Conservation (phyloP, 30 jellyfish, hydroid and myxozoan species). For the Aurelia sp. region DNA sequence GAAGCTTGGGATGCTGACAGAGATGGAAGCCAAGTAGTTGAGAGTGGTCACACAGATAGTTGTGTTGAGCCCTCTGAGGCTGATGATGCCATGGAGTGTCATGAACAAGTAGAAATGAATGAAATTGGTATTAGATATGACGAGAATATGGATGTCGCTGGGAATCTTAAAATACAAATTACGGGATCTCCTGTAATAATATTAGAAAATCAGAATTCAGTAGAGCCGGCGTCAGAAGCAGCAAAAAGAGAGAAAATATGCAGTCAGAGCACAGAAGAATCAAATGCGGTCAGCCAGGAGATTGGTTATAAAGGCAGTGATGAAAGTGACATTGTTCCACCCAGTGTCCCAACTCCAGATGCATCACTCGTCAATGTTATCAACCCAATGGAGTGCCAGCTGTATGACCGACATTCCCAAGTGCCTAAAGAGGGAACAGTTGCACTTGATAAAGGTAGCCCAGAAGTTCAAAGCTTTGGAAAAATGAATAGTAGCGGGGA, state of each 20-base stretch:
- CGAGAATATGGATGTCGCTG: background rate
- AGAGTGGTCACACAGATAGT: background rate
- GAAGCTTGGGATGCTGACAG: background rate
- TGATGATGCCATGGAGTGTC: too few relatives aligned
- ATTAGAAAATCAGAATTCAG: background rate
- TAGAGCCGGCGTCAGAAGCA: background rate
- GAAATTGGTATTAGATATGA: background rate
- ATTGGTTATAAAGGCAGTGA: background rate
- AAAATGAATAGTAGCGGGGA: too few relatives aligned
- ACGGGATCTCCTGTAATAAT: background rate
- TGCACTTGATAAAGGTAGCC: too few relatives aligned
- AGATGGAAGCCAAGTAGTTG: background rate
- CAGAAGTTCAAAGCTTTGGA: too few relatives aligned
- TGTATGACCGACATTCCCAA: background rate
- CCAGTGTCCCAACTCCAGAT: constrained; percentile 11
- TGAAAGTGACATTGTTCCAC: constrained; percentile 28
- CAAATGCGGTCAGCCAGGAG: background rate
- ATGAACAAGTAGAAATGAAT: background rate
- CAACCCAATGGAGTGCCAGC: constrained; percentile 20
- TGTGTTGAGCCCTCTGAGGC: background rate
- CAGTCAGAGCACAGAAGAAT: background rate
- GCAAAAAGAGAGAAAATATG: background rate
- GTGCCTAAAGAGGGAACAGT: too few relatives aligned
- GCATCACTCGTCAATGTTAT: background rate
- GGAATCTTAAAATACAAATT: background rate